phyloP scores from a whole-genome alignment of 2,797 vertebrate genomes.

The Dendrocincla fuliginosa region DNA sequence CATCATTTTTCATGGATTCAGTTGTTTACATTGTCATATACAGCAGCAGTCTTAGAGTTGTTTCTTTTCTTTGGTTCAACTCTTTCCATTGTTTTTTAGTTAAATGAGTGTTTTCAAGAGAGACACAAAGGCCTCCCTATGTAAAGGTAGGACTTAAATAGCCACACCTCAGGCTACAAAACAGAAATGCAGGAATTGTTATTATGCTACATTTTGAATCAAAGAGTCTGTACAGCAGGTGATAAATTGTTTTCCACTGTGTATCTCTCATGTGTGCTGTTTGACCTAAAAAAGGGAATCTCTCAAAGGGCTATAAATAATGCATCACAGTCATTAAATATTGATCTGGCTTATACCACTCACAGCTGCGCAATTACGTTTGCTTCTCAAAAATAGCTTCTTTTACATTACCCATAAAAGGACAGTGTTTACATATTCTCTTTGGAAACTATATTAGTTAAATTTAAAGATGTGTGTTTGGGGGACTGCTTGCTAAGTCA shows the following conservation, averaged over 20 bases:
- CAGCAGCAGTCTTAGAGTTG: background rate
- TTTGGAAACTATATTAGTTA: slow-evolving; percentile 41
- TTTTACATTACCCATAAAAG: slow-evolving; percentile 28
- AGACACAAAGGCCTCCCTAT: background rate
- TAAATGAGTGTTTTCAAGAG: slow-evolving; percentile 17
- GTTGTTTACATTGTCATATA: background rate
- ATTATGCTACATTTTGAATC: slow-evolving; percentile 11
- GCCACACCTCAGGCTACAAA: background rate
- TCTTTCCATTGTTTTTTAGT: background rate
- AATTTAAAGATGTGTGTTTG: slow-evolving; percentile 34
- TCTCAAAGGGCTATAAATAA: slow-evolving; percentile 79
- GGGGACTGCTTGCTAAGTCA: background rate
- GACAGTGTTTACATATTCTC: slow-evolving; percentile 43
- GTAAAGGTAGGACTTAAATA: background rate
- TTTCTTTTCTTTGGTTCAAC: background rate
- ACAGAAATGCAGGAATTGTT: slow-evolving; percentile 7
- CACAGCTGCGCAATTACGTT: slow-evolving; percentile 77
- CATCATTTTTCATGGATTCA: background rate
- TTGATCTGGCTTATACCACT: slow-evolving; percentile 77
- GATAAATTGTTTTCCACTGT: slow-evolving; percentile 55
- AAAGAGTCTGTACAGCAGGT: slow-evolving; percentile 54
- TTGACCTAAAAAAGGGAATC: slow-evolving; percentile 60
- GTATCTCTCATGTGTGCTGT: slow-evolving; percentile 33
- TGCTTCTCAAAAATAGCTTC: slow-evolving; percentile 51
- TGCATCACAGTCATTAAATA: slow-evolving; percentile 79